Evolutionary conservation across 2,797 vertebrate genomes (phyloP).

Genomic region (Malurus leucopterus): DNA sequence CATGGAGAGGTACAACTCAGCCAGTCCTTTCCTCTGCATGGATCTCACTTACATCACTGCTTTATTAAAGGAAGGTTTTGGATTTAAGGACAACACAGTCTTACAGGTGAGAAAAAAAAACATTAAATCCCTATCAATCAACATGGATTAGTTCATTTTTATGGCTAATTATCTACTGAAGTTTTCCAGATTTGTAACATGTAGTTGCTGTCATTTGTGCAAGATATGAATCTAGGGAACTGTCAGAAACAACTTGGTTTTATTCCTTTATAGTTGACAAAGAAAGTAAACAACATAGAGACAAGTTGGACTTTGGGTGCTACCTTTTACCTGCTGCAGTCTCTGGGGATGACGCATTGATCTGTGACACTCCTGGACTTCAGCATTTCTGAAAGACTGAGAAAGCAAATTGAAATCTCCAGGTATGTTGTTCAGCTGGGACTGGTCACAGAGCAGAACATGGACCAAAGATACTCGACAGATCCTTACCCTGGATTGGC

Average conservation of each 20-base stretch:
- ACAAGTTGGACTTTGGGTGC: slow-evolving; percentile 97
- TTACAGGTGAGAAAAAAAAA: slow-evolving; percentile 81
- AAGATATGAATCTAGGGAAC: background rate
- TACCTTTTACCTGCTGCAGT: slow-evolving; percentile 90
- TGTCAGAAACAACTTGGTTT: background rate
- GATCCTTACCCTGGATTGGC: background rate
- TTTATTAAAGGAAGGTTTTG: slow-evolving; percentile 94
- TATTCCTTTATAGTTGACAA: slow-evolving; percentile 81
- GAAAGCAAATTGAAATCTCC: background rate
- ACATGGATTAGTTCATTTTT: background rate
- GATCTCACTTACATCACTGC: slow-evolving; percentile 95
- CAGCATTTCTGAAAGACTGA: slow-evolving; percentile 24
- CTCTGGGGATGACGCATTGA: slow-evolving; percentile 85
- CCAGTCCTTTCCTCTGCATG: slow-evolving; percentile 96
- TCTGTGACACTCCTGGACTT: slow-evolving; percentile 2
- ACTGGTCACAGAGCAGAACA: background rate
- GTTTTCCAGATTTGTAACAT: background rate
- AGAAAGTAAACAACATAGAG: slow-evolving; percentile 97
- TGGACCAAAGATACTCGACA: slow-evolving; percentile 22
- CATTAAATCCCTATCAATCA: background rate
- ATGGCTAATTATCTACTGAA: background rate
- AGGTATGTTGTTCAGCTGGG: background rate
- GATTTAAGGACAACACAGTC: slow-evolving; percentile 89
- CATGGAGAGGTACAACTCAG: slow-evolving; percentile 87
- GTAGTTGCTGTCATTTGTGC: background rate